A percentile compares a stretch with the other conserved stretches of the same genome.
phyloP scores from a whole-genome alignment of 2,113 vertebrate genomes.

The Scophthalmus maximus region DNA sequence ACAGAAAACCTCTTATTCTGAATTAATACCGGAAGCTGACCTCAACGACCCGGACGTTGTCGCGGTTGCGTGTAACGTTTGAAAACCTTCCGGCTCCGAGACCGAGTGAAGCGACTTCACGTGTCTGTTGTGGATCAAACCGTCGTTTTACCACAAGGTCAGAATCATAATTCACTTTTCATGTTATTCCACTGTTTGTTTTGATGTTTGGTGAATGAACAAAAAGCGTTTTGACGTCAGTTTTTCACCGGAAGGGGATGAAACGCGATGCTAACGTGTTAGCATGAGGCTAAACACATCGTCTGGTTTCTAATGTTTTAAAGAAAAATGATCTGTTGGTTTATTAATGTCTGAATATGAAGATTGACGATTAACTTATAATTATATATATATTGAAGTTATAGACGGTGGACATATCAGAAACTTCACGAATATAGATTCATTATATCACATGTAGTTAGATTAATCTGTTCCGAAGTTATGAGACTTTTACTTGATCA shows the following conservation, averaged over 20 bases:
- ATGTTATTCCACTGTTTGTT: neutral
- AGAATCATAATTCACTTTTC: neutral
- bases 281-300: neutral
- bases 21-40: slow-evolving; percentile 2
- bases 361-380: too few species aligned
- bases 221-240: accelerated
- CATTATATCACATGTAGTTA: too few species aligned
- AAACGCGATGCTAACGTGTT: neutral
- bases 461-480: too few species aligned
- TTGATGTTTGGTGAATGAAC: too few species aligned
- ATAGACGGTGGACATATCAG: too few species aligned
- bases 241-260: too few species aligned
- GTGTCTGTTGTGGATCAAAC: neutral
- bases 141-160: too few species aligned
- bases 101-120: neutral
- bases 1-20: slow-evolving; percentile 1
- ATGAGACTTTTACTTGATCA: too few species aligned
- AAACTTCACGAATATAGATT: too few species aligned
- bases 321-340: too few species aligned
- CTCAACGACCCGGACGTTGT: slow-evolving; percentile 18
- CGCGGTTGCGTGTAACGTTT: neutral
- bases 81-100: neutral
- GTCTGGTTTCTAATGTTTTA: neutral
- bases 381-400: too few species aligned
- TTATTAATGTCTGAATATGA: too few species aligned